These are phyloP conservation scores for Aromia moschata DNA, from an alignment of 2,888 invertebrate species.

Conservation along the genomic window DNA sequence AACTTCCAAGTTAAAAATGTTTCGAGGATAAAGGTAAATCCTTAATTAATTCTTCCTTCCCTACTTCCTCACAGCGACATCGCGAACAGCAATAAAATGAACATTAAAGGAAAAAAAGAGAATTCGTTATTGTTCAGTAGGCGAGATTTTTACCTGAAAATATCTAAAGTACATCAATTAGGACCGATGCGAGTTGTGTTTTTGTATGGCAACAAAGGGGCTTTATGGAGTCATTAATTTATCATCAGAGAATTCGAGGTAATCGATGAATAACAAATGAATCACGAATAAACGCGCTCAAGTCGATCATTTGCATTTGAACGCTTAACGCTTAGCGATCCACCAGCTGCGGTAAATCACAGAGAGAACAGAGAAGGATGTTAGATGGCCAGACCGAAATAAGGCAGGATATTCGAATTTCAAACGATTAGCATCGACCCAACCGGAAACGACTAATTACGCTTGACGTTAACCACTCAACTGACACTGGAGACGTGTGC, in stretches of 20 bases:
- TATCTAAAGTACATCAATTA: slow-evolving; percentile 38
- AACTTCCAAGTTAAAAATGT: too few species aligned
- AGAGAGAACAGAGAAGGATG: slow-evolving; percentile 46
- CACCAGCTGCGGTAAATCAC: slow-evolving; percentile 37
- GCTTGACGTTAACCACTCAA: slow-evolving; percentile 62
- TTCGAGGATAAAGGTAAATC: too few species aligned
- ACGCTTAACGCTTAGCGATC: slow-evolving; percentile 32
- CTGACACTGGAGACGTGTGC: slow-evolving; percentile 57
- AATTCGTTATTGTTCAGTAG: neutral
- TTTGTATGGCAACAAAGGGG: slow-evolving; percentile 31
- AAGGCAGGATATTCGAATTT: slow-evolving; percentile 61
- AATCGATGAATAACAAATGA: slow-evolving; percentile 50
- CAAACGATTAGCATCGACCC: slow-evolving; percentile 61
- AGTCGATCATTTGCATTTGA: slow-evolving; percentile 30
- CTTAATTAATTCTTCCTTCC: too few species aligned
- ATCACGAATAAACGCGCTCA: slow-evolving; percentile 43
- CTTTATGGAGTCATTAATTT: slow-evolving; percentile 40
- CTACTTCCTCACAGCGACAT: too few species aligned
- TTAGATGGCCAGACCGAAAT: slow-evolving; percentile 59
- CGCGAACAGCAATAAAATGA: too few species aligned
- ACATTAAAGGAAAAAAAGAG: too few species aligned
- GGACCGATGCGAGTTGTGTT: slow-evolving; percentile 30
- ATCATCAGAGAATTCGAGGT: slow-evolving; percentile 41
- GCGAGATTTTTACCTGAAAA: neutral
- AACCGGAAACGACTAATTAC: slow-evolving; percentile 62